Evolutionary conservation across 2,888 invertebrate genomes (phyloP).

Genomic region (Nephrotoma flavescens): DNA sequence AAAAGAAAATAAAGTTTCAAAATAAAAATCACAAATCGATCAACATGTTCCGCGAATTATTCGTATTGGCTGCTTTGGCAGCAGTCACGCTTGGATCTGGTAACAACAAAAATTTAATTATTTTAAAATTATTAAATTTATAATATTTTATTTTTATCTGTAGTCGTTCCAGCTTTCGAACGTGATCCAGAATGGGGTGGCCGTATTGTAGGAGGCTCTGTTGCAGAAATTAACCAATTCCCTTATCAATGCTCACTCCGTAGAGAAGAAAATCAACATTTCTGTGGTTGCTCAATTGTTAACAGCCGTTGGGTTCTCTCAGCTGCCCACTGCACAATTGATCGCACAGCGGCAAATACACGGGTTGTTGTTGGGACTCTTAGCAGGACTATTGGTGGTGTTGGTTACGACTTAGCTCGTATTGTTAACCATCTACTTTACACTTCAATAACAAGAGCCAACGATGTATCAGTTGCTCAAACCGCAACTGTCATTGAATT

Average conservation of each 20-base stretch:
- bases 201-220: conserved; percentile 17
- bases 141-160: too few species aligned
- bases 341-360: background rate
- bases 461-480: conserved; percentile 8
- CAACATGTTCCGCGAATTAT: background rate
- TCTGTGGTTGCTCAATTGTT: conserved; percentile 18
- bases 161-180: too few species aligned
- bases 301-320: conserved; percentile 15
- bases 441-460: background rate
- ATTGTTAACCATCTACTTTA: conserved; percentile 9
- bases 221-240: conserved; percentile 14
- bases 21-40: too few species aligned
- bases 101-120: background rate
- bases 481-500: conserved; percentile 1
- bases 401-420: background rate
- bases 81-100: background rate
- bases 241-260: conserved; percentile 16
- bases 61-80: background rate
- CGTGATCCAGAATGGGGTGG: background rate
- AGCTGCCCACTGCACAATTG: conserved; percentile 18
- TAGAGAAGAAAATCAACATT: conserved; percentile 11
- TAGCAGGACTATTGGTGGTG: background rate
- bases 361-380: conserved; percentile 6
- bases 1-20: too few species aligned
- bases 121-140: too few species aligned